These are phyloP conservation scores for Tokudaia tokunoshimensis DNA, from an alignment of 2,797 vertebrate species.

Conservation along the genomic window DNA sequence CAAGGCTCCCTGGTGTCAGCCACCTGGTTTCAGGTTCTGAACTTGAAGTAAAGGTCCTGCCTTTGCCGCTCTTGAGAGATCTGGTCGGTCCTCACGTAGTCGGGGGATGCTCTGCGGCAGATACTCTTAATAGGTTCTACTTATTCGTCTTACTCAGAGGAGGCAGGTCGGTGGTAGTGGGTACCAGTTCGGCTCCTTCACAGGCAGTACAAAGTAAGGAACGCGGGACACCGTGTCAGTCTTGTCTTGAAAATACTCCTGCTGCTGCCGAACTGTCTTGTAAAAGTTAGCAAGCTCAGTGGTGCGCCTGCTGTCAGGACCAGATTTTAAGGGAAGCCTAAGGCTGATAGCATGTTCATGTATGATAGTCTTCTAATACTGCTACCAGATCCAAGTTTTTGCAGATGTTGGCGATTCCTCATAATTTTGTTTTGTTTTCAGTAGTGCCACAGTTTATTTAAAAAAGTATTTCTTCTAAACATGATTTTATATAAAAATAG, in stretches of 20 bases:
- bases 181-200: conserved; percentile 78
- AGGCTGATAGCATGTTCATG: background rate
- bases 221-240: conserved; percentile 76
- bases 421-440: conserved; percentile 57
- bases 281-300: too few species aligned
- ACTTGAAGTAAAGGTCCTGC: conserved; percentile 81
- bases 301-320: background rate
- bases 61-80: conserved; percentile 72
- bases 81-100: conserved; percentile 78
- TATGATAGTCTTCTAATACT: conserved; percentile 46
- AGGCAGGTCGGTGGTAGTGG: conserved; percentile 83
- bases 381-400: conserved; percentile 19
- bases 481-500: conserved; percentile 38
- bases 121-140: conserved; percentile 78
- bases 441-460: background rate
- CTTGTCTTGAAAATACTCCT: conserved; percentile 86
- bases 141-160: conserved; percentile 52
- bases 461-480: conserved; percentile 35
- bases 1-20: fast-evolving
- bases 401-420: background rate
- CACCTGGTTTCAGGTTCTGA: conserved; percentile 37
- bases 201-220: conserved; percentile 86
- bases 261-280: conserved; percentile 87
- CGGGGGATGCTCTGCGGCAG: background rate
- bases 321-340: conserved; percentile 54